Evolutionary conservation across 2,888 invertebrate genomes (phyloP).

Genomic region (Acholoe squamosa): DNA sequence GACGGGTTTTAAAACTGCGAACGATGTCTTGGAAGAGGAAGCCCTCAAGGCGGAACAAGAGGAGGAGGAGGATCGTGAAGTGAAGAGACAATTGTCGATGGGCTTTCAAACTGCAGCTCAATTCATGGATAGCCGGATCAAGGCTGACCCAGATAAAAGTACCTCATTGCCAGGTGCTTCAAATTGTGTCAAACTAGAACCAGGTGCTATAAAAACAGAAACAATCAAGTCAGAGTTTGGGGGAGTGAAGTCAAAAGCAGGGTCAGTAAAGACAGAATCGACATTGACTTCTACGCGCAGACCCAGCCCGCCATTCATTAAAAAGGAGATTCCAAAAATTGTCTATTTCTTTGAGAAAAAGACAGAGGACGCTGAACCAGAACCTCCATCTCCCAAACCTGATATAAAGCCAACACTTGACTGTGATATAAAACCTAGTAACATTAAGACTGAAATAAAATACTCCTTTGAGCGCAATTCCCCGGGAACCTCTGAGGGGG

Average conservation of each 20-base stretch:
- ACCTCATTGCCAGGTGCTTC: neutral
- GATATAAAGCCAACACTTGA: neutral
- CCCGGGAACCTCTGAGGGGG: neutral
- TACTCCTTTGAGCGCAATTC: slow-evolving; percentile 36
- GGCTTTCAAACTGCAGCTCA: slow-evolving; percentile 9
- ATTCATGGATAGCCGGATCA: neutral
- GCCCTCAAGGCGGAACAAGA: neutral
- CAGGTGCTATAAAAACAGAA: neutral
- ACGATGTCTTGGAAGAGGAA: neutral
- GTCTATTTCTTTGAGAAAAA: slow-evolving; percentile 74
- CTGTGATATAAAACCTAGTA: neutral
- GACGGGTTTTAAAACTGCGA: slow-evolving; percentile 9
- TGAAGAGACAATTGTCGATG: neutral
- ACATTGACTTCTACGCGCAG: neutral
- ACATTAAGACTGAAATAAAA: neutral
- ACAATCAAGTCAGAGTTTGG: neutral
- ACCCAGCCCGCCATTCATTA: neutral
- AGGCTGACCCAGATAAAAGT: neutral
- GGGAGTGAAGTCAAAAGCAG: neutral
- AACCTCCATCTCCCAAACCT: neutral
- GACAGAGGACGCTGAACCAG: slow-evolving; percentile 80
- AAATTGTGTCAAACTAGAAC: neutral
- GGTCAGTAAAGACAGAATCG: slow-evolving; percentile 4
- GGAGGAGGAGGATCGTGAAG: neutral
- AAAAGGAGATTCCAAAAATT: slow-evolving; percentile 70